Percentiles rank a stretch among this genome's conserved stretches.
Conservation (phyloP, 2,797 vertebrate species). For the Enteromius fasciolatus region DNA sequence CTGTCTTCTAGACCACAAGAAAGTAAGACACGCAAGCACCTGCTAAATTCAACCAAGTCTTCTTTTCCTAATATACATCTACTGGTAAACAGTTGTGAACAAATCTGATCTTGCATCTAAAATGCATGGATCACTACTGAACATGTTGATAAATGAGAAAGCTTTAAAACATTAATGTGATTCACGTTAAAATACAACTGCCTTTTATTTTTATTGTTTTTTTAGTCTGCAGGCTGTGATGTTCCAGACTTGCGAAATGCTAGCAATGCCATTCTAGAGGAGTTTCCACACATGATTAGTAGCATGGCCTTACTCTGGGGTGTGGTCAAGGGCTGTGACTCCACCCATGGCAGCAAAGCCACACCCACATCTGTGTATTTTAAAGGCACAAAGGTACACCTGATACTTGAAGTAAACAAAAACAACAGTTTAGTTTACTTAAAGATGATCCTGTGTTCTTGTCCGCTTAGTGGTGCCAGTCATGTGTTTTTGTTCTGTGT, state of each 20-base stretch:
- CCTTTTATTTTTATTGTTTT: neutral
- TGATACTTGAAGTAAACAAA: conserved; percentile 7
- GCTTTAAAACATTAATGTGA: neutral
- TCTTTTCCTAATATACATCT: neutral
- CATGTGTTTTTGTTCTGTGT: conserved; percentile 19
- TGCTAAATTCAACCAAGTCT: neutral
- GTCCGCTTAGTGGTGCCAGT: neutral
- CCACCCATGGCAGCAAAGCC: conserved; percentile 78
- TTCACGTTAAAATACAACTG: neutral
- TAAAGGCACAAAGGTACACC: conserved; percentile 88
- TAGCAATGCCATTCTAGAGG: conserved; percentile 89
- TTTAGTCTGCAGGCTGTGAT: conserved; percentile 69
- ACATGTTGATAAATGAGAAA: neutral
- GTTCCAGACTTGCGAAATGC: conserved; percentile 87
- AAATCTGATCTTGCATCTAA: neutral
- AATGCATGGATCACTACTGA: neutral
- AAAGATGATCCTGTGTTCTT: neutral
- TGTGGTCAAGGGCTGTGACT: conserved; percentile 80
- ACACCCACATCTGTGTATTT: conserved; percentile 91
- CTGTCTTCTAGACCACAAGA: conserved; percentile 92
- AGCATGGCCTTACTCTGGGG: conserved; percentile 91
- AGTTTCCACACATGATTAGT: conserved; percentile 86
- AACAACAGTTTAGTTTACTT: neutral
- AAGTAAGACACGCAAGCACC: conserved; percentile 72
- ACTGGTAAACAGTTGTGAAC: neutral